phyloP scores from a whole-genome alignment of 2,888 invertebrate species.

The Lingula anatina region DNA sequence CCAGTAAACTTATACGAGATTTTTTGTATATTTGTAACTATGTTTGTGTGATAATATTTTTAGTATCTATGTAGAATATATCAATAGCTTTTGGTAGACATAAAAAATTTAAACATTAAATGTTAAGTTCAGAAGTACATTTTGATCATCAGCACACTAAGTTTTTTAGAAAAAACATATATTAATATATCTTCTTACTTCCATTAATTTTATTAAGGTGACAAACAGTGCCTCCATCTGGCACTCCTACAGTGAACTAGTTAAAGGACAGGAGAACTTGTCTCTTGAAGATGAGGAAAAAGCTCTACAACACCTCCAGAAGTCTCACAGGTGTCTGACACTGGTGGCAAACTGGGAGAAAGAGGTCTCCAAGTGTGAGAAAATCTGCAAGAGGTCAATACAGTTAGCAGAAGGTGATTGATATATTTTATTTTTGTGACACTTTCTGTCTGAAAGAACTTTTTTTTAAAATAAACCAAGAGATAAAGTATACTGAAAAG shows the following conservation, averaged over 20 bases:
- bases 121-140: too few species aligned
- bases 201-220: slow-evolving; percentile 33
- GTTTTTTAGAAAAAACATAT: background rate
- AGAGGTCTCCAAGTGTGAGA: slow-evolving; percentile 56
- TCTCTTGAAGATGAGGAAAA: slow-evolving; percentile 10
- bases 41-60: background rate
- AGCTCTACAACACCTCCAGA: slow-evolving; percentile 65
- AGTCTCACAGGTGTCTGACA: slow-evolving; percentile 67
- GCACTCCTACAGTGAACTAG: slow-evolving; percentile 70
- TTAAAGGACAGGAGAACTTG: slow-evolving; percentile 7
- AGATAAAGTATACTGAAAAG: too few species aligned
- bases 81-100: too few species aligned
- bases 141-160: too few species aligned
- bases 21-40: too few species aligned
- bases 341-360: slow-evolving; percentile 63
- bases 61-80: background rate
- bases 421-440: too few species aligned
- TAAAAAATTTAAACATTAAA: too few species aligned
- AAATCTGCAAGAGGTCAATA: slow-evolving; percentile 53
- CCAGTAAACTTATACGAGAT: too few species aligned
- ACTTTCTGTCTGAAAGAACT: too few species aligned
- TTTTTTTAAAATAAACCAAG: too few species aligned
- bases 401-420: slow-evolving; percentile 27
- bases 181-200: background rate
- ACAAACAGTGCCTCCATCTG: slow-evolving; percentile 69